Evolutionary conservation across 2,113 vertebrate species (phyloP).

Genomic region (Heterocephalus glaber): DNA sequence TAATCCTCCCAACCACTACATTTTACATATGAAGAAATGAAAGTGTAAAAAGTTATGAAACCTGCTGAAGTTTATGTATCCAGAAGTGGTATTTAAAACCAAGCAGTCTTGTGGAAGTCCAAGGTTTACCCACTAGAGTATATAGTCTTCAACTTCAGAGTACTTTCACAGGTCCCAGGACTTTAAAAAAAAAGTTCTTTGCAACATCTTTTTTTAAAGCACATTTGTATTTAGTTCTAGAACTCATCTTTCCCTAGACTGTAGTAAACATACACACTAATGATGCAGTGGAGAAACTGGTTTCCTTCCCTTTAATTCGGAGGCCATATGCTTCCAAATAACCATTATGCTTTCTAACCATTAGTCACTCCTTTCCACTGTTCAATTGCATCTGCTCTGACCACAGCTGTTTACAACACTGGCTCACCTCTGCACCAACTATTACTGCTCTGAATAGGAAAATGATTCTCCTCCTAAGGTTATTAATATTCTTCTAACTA

Average conservation of each 20-base stretch:
- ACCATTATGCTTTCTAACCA: neutral
- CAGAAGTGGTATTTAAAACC: neutral
- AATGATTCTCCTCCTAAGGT: neutral
- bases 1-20: neutral
- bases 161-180: neutral
- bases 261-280: neutral
- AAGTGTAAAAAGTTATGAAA: neutral
- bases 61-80: neutral
- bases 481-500: constrained; percentile 30
- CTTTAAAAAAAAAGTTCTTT: neutral
- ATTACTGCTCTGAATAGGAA: neutral
- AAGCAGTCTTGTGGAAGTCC: neutral
- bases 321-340: neutral
- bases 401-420: neutral
- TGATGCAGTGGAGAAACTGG: neutral
- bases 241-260: neutral
- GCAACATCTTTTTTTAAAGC: neutral
- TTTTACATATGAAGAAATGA: neutral
- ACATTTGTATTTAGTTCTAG: neutral
- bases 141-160: neutral
- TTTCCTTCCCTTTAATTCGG: neutral
- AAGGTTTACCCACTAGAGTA: neutral
- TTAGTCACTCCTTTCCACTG: neutral
- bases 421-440: neutral
- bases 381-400: neutral